Conservation (phyloP, 2,797 vertebrate species). For the Lepilemur ruficaudatus region DNA sequence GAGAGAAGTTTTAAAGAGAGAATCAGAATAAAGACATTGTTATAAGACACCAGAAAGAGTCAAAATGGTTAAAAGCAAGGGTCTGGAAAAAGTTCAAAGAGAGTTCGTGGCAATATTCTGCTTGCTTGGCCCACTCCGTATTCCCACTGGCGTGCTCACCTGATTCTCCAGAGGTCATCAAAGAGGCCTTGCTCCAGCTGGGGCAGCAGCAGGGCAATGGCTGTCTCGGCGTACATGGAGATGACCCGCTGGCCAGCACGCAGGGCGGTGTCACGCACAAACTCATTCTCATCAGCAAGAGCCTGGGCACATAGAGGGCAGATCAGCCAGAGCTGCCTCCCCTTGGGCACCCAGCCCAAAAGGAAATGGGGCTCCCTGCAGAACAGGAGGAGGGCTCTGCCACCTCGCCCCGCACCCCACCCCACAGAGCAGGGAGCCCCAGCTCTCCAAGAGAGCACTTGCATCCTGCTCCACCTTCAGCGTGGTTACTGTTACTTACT, state of each 20-base stretch:
- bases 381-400: neutral
- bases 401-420: neutral
- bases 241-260: conserved; percentile 96
- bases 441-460: neutral
- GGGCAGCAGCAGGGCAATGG: conserved; percentile 95
- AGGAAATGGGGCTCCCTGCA: neutral
- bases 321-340: neutral
- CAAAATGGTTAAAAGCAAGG: neutral
- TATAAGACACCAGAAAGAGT: neutral
- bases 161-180: conserved; percentile 98
- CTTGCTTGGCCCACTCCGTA: neutral
- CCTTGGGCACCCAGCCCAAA: neutral
- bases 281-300: conserved; percentile 98
- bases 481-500: conserved; percentile 83
- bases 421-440: neutral
- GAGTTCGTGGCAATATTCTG: neutral
- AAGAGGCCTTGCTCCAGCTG: conserved; percentile 98
- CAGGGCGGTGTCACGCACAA: conserved; percentile 97
- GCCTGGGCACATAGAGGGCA: conserved; percentile 86
- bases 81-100: neutral
- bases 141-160: conserved; percentile 82
- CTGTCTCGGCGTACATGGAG: conserved; percentile 98
- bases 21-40: neutral
- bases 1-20: neutral
- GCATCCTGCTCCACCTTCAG: neutral